Conservation (phyloP, 2,888 invertebrate species). For the Hyppa rectilinea region DNA sequence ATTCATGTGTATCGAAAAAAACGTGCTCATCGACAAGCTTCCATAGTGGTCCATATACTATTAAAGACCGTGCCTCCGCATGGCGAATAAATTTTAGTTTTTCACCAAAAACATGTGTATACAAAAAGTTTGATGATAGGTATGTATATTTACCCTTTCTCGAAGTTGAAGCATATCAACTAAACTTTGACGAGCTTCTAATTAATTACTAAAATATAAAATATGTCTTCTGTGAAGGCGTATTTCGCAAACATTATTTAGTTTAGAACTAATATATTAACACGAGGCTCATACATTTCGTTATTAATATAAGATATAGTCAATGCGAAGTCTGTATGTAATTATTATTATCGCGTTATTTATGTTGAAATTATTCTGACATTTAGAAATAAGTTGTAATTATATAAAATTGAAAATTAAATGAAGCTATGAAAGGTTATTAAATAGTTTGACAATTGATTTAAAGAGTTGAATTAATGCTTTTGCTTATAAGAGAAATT, state of each 20-base stretch:
- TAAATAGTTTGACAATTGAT: neutral
- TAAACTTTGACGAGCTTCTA: constrained; percentile 59
- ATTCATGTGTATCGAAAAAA: neutral
- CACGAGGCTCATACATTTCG: constrained; percentile 72
- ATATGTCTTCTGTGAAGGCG: constrained; percentile 79
- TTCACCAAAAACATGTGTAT: too few relatives aligned
- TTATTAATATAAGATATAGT: constrained; percentile 59
- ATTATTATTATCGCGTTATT: constrained; percentile 28
- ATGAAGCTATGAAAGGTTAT: neutral
- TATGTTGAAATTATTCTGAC: constrained; percentile 20
- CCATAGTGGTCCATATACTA: too few relatives aligned
- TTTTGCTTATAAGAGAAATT: neutral
- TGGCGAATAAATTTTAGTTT: too few relatives aligned
- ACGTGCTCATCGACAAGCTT: too few relatives aligned
- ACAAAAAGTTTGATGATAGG: too few relatives aligned
- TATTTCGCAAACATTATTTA: constrained; percentile 63
- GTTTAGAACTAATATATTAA: constrained; percentile 75
- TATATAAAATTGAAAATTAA: constrained; percentile 1
- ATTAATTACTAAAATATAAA: constrained; percentile 69
- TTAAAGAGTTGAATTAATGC: neutral
- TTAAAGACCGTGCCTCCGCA: too few relatives aligned
- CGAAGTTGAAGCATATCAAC: constrained; percentile 50
- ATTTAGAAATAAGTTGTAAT: constrained; percentile 1
- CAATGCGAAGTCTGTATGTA: constrained; percentile 44
- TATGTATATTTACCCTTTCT: constrained; percentile 40